These are phyloP conservation scores for Alces alces DNA, from an alignment of 2,113 vertebrate species.

Conservation along the genomic window DNA sequence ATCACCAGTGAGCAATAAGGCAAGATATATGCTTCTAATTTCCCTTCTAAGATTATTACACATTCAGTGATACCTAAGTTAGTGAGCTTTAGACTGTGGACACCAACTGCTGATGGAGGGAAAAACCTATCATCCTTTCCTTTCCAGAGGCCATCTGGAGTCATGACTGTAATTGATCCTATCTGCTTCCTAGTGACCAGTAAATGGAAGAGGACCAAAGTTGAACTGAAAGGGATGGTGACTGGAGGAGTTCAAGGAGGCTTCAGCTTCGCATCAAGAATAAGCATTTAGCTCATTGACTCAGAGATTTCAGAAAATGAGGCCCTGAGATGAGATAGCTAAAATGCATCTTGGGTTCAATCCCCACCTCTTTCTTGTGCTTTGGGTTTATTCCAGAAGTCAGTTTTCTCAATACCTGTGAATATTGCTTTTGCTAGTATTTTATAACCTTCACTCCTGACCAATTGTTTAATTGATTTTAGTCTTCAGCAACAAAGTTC, in stretches of 20 bases:
- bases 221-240: accelerated
- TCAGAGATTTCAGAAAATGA: not conserved
- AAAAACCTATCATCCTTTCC: too few species aligned
- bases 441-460: not conserved
- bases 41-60: not conserved
- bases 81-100: not conserved
- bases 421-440: not conserved
- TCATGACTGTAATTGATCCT: not conserved
- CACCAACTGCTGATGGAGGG: not conserved
- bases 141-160: not conserved
- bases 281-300: not conserved
- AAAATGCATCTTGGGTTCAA: not conserved
- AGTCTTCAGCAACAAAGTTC: not conserved
- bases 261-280: not conserved
- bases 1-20: not conserved
- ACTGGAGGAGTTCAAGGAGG: not conserved
- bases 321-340: not conserved
- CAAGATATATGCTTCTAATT: not conserved
- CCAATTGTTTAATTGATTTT: not conserved
- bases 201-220: not conserved
- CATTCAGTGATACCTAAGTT: not conserved
- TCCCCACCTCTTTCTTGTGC: not conserved
- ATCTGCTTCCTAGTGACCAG: not conserved
- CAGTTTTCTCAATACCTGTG: not conserved
- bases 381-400: not conserved